Conservation (phyloP, 2,888 invertebrate species). For the Harmothoe impar region DNA sequence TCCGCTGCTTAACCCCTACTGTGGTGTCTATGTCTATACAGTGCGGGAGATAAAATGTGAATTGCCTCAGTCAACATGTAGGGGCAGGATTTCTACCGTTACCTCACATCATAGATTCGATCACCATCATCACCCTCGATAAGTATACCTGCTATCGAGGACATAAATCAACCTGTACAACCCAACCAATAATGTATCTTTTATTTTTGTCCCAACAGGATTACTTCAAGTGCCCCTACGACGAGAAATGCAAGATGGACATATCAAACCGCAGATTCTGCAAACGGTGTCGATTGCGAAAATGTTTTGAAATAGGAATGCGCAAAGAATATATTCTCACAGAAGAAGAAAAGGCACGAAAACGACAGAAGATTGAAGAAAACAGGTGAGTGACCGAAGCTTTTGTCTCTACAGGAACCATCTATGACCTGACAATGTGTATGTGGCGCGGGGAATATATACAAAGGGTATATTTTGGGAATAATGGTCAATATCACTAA, state of each 20-base stretch:
- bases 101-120: too few species aligned
- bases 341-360: slow-evolving; percentile 91
- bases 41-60: too few species aligned
- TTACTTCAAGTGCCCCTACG: slow-evolving; percentile 94
- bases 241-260: slow-evolving; percentile 95
- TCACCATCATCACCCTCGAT: too few species aligned
- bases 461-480: not conserved
- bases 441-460: not conserved
- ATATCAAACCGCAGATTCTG: slow-evolving; percentile 96
- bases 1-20: too few species aligned
- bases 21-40: too few species aligned
- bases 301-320: slow-evolving; percentile 98
- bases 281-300: slow-evolving; percentile 96
- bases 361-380: slow-evolving; percentile 94
- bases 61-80: too few species aligned
- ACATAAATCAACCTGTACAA: too few species aligned
- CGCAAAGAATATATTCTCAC: slow-evolving; percentile 98
- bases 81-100: too few species aligned
- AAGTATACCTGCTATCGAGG: too few species aligned
- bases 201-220: slow-evolving; percentile 74
- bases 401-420: too few species aligned
- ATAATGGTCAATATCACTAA: too few species aligned
- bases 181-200: not conserved
- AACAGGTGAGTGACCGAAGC: slow-evolving; percentile 87
- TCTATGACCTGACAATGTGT: not conserved